A percentile compares a stretch with the other conserved stretches of the same genome.
phyloP scores from a whole-genome alignment of 2,888 invertebrate species.

The Charanyca ferruginea region DNA sequence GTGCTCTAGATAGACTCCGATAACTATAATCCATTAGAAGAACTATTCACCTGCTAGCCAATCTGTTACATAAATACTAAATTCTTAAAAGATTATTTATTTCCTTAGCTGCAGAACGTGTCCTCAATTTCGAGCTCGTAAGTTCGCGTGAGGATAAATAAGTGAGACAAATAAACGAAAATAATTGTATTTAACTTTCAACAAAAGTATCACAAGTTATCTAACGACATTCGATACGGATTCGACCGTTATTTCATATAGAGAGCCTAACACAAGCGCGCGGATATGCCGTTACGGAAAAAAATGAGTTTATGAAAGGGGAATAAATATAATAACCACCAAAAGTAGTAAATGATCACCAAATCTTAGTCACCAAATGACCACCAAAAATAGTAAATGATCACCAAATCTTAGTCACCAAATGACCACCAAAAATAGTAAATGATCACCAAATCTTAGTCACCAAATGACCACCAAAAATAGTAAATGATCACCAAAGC shows the following conservation, averaged over 20 bases:
- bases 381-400: too few relatives aligned
- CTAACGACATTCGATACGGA: slow-evolving; percentile 47
- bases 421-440: too few relatives aligned
- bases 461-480: too few relatives aligned
- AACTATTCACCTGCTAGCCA: neutral
- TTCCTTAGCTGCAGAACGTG: neutral
- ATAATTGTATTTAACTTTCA: slow-evolving; percentile 56
- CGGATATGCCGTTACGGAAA: too few relatives aligned
- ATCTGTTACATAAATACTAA: slow-evolving; percentile 24
- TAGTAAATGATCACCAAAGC: too few relatives aligned
- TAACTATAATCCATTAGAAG: neutral
- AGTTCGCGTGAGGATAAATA: slow-evolving; percentile 46
- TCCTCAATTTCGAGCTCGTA: slow-evolving; percentile 16
- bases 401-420: too few relatives aligned
- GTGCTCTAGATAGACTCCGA: neutral
- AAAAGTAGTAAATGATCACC: too few relatives aligned
- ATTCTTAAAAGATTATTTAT: neutral
- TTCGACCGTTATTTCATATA: slow-evolving; percentile 26
- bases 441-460: too few relatives aligned
- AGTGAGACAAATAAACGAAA: slow-evolving; percentile 44
- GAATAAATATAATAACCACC: too few relatives aligned
- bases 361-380: too few relatives aligned
- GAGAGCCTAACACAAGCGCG: neutral
- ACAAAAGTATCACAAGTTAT: slow-evolving; percentile 47
- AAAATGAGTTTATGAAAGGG: too few relatives aligned